Evolutionary conservation across 1,140 invertebrate species (phyloP).

Genomic region (Sitophilus oryzae): DNA sequence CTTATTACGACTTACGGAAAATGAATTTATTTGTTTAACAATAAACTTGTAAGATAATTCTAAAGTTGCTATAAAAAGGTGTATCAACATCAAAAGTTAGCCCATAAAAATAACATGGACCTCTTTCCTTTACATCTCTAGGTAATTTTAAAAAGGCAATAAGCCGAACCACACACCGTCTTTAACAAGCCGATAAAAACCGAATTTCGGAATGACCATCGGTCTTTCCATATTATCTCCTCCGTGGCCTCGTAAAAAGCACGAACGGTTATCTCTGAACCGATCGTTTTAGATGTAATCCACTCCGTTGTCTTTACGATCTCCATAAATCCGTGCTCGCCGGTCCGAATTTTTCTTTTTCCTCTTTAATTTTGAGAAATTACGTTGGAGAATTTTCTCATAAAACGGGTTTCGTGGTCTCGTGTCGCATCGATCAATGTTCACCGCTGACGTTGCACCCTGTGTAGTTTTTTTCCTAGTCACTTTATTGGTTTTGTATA

Average conservation of each 20-base stretch:
- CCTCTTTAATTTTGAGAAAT: conserved; percentile 18
- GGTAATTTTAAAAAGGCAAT: background rate
- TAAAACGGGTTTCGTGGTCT: conserved; percentile 16
- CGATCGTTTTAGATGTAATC: background rate
- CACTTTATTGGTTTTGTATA: conserved; percentile 20
- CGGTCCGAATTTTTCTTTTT: background rate
- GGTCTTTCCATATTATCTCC: background rate
- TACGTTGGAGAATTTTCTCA: conserved; percentile 21
- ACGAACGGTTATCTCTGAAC: background rate
- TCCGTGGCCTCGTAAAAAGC: background rate
- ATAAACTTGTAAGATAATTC: too few species aligned
- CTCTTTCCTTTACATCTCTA: too few species aligned
- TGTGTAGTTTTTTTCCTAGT: conserved; percentile 16
- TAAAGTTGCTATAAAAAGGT: too few species aligned
- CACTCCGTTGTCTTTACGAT: too few species aligned
- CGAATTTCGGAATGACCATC: background rate
- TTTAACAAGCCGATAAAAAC: background rate
- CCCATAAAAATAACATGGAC: too few species aligned
- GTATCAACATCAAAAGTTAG: too few species aligned
- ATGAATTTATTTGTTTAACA: too few species aligned
- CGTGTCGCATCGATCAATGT: conserved; percentile 25
- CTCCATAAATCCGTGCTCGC: background rate
- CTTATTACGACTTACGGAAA: too few species aligned
- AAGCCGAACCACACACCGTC: background rate
- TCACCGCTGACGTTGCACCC: conserved; percentile 20